Percentiles rank a stretch among this genome's conserved stretches.
Evolutionary conservation across 2,888 invertebrate species (phyloP).

Genomic region (Drosophila atripex): DNA sequence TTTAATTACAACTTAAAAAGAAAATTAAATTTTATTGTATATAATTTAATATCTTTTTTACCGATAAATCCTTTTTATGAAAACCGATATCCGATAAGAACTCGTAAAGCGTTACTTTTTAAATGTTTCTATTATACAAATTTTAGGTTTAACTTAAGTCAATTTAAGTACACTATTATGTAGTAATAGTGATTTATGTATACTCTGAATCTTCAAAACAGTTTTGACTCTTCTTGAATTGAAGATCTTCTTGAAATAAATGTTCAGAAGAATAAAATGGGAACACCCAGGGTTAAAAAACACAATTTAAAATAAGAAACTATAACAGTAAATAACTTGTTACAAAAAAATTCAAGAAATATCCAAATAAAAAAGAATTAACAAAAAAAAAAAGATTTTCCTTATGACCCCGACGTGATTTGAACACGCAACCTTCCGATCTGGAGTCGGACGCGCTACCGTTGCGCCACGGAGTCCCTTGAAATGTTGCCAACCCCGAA

Average conservation of each 20-base stretch:
- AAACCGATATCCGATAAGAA: not conserved
- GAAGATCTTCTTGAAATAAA: no score
- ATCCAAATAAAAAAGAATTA: not conserved
- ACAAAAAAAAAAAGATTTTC: not conserved
- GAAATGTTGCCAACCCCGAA: slow-evolving; percentile 39
- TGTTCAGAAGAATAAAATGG: no score
- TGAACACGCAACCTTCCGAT: slow-evolving; percentile 71
- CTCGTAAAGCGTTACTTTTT: not conserved
- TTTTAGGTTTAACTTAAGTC: no score
- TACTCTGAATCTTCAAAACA: not conserved
- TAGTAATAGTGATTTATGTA: no score
- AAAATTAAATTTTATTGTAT: not conserved
- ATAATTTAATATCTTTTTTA: not conserved
- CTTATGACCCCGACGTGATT: slow-evolving; percentile 65
- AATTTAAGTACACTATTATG: no score
- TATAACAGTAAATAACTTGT: not conserved
- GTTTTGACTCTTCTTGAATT: no score
- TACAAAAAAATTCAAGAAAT: not conserved
- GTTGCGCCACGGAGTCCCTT: slow-evolving; percentile 68
- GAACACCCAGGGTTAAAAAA: no score
- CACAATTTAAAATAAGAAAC: no score
- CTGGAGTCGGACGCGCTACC: slow-evolving; percentile 71
- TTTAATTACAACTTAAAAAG: not conserved
- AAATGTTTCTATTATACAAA: not conserved
- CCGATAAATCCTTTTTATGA: not conserved